Conservation (phyloP, 2,888 invertebrate species). For the Imbricaverruca yamaguchii region DNA sequence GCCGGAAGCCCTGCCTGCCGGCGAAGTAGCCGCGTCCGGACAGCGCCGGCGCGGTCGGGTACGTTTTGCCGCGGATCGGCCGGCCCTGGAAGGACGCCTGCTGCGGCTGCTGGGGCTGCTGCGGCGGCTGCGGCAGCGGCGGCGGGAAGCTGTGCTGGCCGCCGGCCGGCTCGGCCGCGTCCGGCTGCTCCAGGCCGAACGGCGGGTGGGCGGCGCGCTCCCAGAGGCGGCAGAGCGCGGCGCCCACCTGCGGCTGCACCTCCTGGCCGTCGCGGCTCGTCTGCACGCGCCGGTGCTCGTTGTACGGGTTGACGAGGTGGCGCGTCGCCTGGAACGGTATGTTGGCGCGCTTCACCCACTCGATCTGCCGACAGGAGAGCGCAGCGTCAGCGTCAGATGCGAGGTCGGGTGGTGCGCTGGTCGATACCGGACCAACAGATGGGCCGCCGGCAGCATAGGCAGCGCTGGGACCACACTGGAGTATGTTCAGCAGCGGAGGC, state of each 20-base stretch:
- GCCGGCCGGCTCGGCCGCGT: not conserved
- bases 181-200: not conserved
- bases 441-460: too few species aligned
- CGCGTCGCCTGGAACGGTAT: conserved; percentile 46
- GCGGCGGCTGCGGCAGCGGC: not conserved
- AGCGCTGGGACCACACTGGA: too few species aligned
- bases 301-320: conserved; percentile 51
- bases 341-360: conserved; percentile 47
- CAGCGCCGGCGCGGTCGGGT: not conserved
- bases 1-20: too few species aligned
- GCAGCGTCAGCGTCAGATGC: too few species aligned
- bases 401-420: too few species aligned
- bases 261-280: conserved; percentile 53
- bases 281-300: conserved; percentile 51
- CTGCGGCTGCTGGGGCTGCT: not conserved
- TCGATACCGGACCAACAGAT: too few species aligned
- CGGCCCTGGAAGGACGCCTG: conserved; percentile 25
- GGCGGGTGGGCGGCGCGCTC: conserved; percentile 35
- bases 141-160: not conserved
- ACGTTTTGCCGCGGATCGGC: conserved; percentile 30
- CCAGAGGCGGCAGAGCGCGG: conserved; percentile 44
- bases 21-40: not conserved
- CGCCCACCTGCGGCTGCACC: conserved; percentile 44
- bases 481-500: too few species aligned
- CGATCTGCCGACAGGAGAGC: conserved; percentile 36